Conservation (phyloP, 30 jellyfish, hydroid and myxozoan genomes). For the Morbakka virulenta region DNA sequence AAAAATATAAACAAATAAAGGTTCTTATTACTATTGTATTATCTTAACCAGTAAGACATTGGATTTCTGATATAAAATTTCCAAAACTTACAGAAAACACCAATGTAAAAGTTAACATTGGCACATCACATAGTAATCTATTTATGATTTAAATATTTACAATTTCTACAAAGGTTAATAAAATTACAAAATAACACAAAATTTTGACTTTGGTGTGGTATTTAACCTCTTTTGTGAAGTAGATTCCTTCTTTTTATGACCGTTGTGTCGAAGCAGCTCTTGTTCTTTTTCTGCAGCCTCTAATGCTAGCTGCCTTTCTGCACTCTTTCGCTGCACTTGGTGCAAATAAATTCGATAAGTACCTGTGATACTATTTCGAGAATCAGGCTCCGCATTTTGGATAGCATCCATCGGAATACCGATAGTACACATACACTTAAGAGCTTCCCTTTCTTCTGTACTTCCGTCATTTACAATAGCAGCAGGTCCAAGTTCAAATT, state of each 20-base stretch:
- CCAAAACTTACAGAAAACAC: too few species aligned
- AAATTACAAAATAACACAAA: slow-evolving; percentile 71
- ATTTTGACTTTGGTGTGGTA: slow-evolving; percentile 64
- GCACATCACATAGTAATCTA: too few species aligned
- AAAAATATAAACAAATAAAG: too few species aligned
- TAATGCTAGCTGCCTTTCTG: slow-evolving; percentile 56
- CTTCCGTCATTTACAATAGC: slow-evolving; percentile 23
- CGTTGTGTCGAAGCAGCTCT: slow-evolving; percentile 35
- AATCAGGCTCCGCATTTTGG: slow-evolving; percentile 42
- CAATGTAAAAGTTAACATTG: too few species aligned
- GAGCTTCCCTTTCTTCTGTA: slow-evolving; percentile 70
- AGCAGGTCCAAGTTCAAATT: slow-evolving; percentile 58
- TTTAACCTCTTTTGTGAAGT: neutral
- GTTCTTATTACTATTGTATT: too few species aligned
- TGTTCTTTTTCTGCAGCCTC: slow-evolving; percentile 51
- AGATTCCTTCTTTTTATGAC: slow-evolving; percentile 14
- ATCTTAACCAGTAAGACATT: too few species aligned
- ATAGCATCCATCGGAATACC: slow-evolving; percentile 72
- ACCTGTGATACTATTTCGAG: slow-evolving; percentile 76
- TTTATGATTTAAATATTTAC: too few species aligned
- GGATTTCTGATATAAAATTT: too few species aligned
- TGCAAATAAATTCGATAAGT: slow-evolving; percentile 78
- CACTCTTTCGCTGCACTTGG: slow-evolving; percentile 71
- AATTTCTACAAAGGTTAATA: too few species aligned
- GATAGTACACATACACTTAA: slow-evolving; percentile 28